phyloP scores from a whole-genome alignment of 2,888 invertebrate genomes.

The Cataglyphis altisquamis region DNA sequence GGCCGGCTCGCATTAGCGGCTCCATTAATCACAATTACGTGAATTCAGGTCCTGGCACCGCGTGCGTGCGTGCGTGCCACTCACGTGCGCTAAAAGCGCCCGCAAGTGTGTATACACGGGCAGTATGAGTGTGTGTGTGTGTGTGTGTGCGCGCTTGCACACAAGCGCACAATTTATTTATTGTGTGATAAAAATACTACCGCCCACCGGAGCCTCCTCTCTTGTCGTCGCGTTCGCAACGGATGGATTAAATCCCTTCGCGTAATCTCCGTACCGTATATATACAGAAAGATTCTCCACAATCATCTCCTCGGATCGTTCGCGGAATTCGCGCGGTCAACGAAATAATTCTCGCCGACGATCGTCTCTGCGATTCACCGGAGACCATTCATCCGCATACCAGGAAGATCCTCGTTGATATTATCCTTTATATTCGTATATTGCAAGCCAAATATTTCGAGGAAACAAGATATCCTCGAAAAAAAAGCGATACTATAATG shows the following conservation, averaged over 20 bases:
- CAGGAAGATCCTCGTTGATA: conserved; percentile 9
- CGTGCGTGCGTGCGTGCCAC: conserved; percentile 28
- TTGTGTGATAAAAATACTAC: conserved; percentile 74
- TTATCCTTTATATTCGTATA: background rate
- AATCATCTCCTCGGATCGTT: conserved; percentile 37
- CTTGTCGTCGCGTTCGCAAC: conserved; percentile 74
- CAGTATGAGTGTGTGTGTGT: background rate
- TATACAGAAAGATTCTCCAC: conserved; percentile 60
- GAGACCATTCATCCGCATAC: conserved; percentile 31
- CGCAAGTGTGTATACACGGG: conserved; percentile 11
- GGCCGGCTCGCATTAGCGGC: conserved; percentile 77
- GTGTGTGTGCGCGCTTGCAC: conserved; percentile 41
- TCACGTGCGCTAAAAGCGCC: conserved; percentile 40
- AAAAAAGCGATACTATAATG: background rate
- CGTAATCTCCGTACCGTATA: conserved; percentile 68
- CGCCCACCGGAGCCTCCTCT: conserved; percentile 76
- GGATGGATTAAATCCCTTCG: conserved; percentile 67
- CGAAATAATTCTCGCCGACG: conserved; percentile 67
- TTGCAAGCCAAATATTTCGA: background rate
- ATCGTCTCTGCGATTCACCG: conserved; percentile 30
- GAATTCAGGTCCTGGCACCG: conserved; percentile 79
- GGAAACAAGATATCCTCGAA: background rate
- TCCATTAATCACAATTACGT: conserved; percentile 85
- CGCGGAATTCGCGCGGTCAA: conserved; percentile 61
- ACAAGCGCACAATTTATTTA: conserved; percentile 73